phyloP scores from a whole-genome alignment of 2,888 invertebrate species.

The Pristionchus japonicus region DNA sequence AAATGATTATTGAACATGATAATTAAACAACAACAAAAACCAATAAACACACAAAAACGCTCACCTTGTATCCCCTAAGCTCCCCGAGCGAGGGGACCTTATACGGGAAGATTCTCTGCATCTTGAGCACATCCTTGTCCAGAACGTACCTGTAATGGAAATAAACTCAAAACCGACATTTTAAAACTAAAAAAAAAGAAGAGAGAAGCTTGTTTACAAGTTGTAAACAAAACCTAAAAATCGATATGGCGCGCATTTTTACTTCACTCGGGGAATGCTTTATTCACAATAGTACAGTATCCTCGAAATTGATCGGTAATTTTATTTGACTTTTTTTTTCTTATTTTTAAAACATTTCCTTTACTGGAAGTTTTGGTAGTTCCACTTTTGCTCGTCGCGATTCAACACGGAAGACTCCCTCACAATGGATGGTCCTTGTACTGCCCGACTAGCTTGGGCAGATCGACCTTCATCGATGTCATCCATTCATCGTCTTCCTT shows the following conservation, averaged over 20 bases:
- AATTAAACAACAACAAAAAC: no score
- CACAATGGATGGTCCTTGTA: conserved; percentile 47
- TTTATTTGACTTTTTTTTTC: no score
- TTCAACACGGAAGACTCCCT: neutral
- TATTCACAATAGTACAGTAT: no score
- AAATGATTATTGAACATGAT: neutral
- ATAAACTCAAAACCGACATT: no score
- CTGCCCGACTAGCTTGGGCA: neutral
- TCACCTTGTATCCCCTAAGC: conserved; percentile 36
- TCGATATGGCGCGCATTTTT: no score
- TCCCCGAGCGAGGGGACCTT: neutral
- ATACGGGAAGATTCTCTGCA: conserved; percentile 90
- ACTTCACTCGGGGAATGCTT: no score
- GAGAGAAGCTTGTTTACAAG: neutral
- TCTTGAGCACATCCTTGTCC: conserved; percentile 91
- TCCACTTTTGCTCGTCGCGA: no score
- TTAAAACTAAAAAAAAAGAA: neutral
- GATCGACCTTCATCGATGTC: neutral
- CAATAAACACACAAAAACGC: no score
- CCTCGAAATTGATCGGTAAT: no score
- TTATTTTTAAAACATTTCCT: no score
- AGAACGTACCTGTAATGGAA: conserved; percentile 81
- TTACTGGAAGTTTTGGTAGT: no score
- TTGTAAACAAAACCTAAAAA: no score
- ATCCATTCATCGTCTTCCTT: conserved; percentile 43